These are phyloP conservation scores for Salvelinus namaycush DNA, from an alignment of 2,113 vertebrate genomes.

Conservation along the genomic window DNA sequence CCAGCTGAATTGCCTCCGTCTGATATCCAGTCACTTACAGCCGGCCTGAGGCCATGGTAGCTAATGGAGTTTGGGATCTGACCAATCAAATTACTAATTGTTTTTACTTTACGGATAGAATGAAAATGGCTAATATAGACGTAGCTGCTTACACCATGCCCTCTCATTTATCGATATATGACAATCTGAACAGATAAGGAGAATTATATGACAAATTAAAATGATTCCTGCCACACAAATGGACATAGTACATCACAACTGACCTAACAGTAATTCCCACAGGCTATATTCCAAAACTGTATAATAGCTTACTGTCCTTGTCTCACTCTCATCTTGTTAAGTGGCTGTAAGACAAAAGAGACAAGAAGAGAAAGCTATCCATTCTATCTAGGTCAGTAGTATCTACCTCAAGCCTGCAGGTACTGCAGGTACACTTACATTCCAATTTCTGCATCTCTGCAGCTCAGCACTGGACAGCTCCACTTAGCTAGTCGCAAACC, in stretches of 20 bases:
- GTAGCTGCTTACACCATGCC: not conserved
- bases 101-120: conserved; percentile 43
- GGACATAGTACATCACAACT: too few species aligned
- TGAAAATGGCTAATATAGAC: not conserved
- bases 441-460: conserved; percentile 44
- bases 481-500: conserved; percentile 19
- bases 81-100: conserved; percentile 55
- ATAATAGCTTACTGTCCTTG: too few species aligned
- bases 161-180: not conserved
- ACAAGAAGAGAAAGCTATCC: too few species aligned
- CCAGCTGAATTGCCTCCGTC: conserved; percentile 23
- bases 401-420: conserved; percentile 33
- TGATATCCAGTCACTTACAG: conserved; percentile 42
- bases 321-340: too few species aligned
- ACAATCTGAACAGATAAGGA: not conserved
- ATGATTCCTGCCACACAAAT: not conserved
- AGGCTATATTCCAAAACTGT: too few species aligned
- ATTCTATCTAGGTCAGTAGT: conserved; percentile 31
- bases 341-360: too few species aligned
- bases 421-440: conserved; percentile 13
- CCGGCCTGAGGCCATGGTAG: conserved; percentile 44
- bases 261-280: too few species aligned
- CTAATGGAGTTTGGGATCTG: not conserved
- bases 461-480: conserved; percentile 38
- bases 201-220: not conserved